Conservation (phyloP, 1,140 invertebrate genomes). For the Onthophagus taurus region DNA sequence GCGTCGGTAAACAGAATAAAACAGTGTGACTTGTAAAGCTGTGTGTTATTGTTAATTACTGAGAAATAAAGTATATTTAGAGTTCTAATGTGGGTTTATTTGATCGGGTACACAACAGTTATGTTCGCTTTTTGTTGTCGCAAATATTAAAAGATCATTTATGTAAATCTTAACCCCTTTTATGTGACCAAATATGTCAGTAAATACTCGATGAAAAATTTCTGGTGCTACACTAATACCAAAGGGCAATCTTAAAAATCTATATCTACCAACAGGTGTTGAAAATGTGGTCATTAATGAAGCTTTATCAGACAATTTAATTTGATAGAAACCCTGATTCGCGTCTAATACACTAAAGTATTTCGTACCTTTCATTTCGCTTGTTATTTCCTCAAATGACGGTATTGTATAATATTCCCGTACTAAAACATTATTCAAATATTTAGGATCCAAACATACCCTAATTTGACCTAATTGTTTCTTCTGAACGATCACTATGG, state of each 20-base stretch:
- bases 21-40: too few relatives aligned
- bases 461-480: constrained; percentile 35
- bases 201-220: constrained; percentile 29
- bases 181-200: constrained; percentile 25
- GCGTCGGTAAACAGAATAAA: too few relatives aligned
- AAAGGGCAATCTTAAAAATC: constrained; percentile 31
- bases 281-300: constrained; percentile 20
- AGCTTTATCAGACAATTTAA: constrained; percentile 20
- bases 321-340: constrained; percentile 29
- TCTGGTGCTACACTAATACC: constrained; percentile 28
- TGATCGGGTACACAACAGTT: too few relatives aligned
- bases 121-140: constrained; percentile 24
- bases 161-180: constrained; percentile 28
- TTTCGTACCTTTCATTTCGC: constrained; percentile 28
- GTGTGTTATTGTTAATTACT: too few relatives aligned
- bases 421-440: constrained; percentile 40
- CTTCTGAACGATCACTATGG: constrained; percentile 34
- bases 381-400: constrained; percentile 35
- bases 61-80: too few relatives aligned
- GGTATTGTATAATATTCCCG: constrained; percentile 35
- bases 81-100: too few relatives aligned
- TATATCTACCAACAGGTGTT: constrained; percentile 30
- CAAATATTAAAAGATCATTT: constrained; percentile 34
- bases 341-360: constrained; percentile 39
- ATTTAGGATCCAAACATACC: constrained; percentile 41